A percentile compares a stretch with the other conserved stretches of the same genome.
Evolutionary conservation across 2,797 vertebrate species (phyloP).

Genomic region (Lithobates pipiens): DNA sequence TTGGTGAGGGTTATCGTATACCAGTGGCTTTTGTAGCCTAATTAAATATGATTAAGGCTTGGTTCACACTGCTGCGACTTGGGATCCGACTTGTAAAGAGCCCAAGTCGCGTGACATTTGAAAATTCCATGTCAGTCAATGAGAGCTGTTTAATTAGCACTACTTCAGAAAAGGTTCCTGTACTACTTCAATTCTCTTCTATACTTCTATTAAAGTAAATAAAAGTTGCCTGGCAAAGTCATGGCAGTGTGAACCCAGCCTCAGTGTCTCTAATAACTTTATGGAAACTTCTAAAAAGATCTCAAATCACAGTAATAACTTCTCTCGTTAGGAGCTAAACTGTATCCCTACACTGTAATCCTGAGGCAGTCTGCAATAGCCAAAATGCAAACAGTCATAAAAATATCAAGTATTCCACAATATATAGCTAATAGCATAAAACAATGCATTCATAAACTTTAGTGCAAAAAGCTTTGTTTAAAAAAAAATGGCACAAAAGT

Average conservation of each 20-base stretch:
- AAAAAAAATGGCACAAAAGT: not conserved
- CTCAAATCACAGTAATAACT: not conserved
- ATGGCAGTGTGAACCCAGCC: too few species aligned
- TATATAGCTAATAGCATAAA: not conserved
- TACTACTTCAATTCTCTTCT: too few species aligned
- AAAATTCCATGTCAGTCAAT: too few species aligned
- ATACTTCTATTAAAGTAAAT: too few species aligned
- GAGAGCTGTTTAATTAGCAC: too few species aligned
- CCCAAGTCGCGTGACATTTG: too few species aligned
- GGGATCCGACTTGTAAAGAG: too few species aligned
- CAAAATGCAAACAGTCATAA: not conserved
- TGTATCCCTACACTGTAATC: not conserved
- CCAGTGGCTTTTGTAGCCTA: not conserved
- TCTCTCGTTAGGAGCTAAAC: not conserved
- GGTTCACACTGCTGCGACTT: too few species aligned
- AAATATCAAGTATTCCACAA: not conserved
- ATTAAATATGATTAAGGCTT: too few species aligned
- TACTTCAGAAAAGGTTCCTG: too few species aligned
- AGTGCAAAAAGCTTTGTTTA: conserved; percentile 11
- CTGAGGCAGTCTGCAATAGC: not conserved
- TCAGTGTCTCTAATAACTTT: not conserved
- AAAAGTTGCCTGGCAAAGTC: too few species aligned
- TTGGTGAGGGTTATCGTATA: too few species aligned
- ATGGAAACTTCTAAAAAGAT: not conserved
- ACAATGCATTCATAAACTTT: conserved; percentile 1